A percentile compares a stretch with the other conserved stretches of the same genome.
These are phyloP conservation scores for Muscina levida DNA, from an alignment of 2,888 invertebrate species.

Conservation along the genomic window DNA sequence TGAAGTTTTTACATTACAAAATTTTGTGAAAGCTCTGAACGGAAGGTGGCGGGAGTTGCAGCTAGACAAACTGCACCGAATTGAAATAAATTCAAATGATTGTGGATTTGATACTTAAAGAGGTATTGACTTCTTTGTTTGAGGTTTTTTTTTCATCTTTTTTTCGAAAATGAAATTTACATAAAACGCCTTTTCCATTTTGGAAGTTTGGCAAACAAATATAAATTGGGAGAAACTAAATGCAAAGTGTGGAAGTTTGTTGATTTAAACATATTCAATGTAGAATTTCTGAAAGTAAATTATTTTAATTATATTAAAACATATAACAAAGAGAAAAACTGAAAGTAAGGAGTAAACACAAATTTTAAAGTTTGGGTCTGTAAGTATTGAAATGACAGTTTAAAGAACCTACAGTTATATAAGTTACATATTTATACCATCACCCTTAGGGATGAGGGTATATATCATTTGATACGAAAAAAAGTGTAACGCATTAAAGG, in stretches of 20 bases:
- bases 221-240: conserved; percentile 12
- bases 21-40: not conserved
- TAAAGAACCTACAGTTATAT: no score
- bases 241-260: not conserved
- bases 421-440: no score
- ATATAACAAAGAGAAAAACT: no score
- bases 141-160: not conserved
- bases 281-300: no score
- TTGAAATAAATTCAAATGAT: conserved; percentile 28
- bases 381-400: no score
- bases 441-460: no score
- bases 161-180: conserved; percentile 15
- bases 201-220: conserved; percentile 1
- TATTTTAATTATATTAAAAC: no score
- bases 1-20: conserved; percentile 60
- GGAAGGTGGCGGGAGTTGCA: not conserved
- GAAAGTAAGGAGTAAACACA: no score
- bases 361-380: no score
- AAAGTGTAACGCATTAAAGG: no score
- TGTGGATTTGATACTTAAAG: conserved; percentile 46
- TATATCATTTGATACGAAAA: no score
- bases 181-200: conserved; percentile 43
- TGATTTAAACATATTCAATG: not conserved
- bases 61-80: conserved; percentile 8
- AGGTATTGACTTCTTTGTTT: conserved; percentile 54